Percentiles rank a stretch among this genome's conserved stretches.
These are phyloP conservation scores for Drosophila histrio DNA, from an alignment of 2,888 invertebrate species.

Conservation along the genomic window DNA sequence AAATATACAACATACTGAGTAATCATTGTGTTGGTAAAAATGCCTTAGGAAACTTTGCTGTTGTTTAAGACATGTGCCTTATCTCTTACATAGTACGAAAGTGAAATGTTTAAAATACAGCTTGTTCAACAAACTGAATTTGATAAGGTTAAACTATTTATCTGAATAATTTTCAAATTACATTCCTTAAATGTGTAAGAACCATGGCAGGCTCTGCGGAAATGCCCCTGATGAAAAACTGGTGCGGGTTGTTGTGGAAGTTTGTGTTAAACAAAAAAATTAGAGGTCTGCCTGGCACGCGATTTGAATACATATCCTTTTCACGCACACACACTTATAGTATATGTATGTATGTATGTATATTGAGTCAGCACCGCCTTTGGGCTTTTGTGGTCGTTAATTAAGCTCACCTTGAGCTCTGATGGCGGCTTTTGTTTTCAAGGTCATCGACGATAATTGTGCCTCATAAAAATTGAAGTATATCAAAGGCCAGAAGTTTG, in stretches of 20 bases:
- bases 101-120: background rate
- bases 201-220: background rate
- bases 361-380: slow-evolving; percentile 18
- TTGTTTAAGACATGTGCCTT: background rate
- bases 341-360: background rate
- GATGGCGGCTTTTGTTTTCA: slow-evolving; percentile 49
- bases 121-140: slow-evolving; percentile 17
- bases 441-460: slow-evolving; percentile 73
- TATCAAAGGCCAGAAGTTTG: slow-evolving; percentile 4
- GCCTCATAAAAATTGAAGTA: slow-evolving; percentile 33
- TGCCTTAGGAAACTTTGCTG: background rate
- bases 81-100: background rate
- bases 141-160: slow-evolving; percentile 23
- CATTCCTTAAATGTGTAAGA: background rate
- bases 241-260: slow-evolving; percentile 19
- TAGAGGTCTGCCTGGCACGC: slow-evolving; percentile 55
- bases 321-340: slow-evolving; percentile 1
- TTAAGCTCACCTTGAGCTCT: slow-evolving; percentile 69
- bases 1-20: background rate
- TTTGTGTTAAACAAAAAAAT: slow-evolving; percentile 16
- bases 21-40: background rate
- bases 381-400: slow-evolving; percentile 61
- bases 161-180: slow-evolving; percentile 8
- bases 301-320: slow-evolving; percentile 49
- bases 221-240: slow-evolving; percentile 14